Base-by-base conservation (phyloP, 2,113 vertebrate genomes). In the Lanius collurio region DNA sequence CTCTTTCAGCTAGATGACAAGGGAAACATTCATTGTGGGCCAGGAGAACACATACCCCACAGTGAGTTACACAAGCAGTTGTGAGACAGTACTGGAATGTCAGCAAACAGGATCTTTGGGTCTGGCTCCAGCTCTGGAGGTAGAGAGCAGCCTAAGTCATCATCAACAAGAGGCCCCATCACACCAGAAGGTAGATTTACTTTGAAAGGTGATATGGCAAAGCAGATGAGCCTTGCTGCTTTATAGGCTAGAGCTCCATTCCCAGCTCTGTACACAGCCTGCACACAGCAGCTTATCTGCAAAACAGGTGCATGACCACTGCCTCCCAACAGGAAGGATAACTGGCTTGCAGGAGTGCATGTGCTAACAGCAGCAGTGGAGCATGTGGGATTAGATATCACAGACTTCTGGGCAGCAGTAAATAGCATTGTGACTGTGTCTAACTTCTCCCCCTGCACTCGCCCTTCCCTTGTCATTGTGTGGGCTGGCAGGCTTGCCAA, bases 31-130 rank as follows among this genome's bases (percentile, higher is more conserved):
- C 81, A 60, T 9, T 1, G 21, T 75, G 73, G 80, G 86, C 93
- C 86, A 84, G 80, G 93, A 95, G 81, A 95, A 64, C 57, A 37
- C 52, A 53, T 50, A 86, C 26, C 44, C 1, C 0, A 15, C 89
- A 82, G n/a, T 0, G 1, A 63, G 46, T 93, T 91, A 89, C 81
- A 91, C 91, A 97, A 93, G 83, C 84, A 15, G 69, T 65, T 89
- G 79, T 62, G 50, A 84, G 87, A 82, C 64, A 63, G 76, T 31
- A 23, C 49, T 73, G 93, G 89, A 95, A 96, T 95, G 91, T 71
- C 87, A 96, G 93, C 95, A 84, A 89, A 94, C 94, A 79, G 93
- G 93, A 94, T 95, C 87, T 93, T 65, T 94, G 83, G 69, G 77
- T 87, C 91, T 78, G 76, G 53, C 57, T 64, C 75, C 62, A 79